These are phyloP conservation scores for Saimiri boliviensis DNA, from an alignment of 2,113 vertebrate species.

Conservation along the genomic window DNA sequence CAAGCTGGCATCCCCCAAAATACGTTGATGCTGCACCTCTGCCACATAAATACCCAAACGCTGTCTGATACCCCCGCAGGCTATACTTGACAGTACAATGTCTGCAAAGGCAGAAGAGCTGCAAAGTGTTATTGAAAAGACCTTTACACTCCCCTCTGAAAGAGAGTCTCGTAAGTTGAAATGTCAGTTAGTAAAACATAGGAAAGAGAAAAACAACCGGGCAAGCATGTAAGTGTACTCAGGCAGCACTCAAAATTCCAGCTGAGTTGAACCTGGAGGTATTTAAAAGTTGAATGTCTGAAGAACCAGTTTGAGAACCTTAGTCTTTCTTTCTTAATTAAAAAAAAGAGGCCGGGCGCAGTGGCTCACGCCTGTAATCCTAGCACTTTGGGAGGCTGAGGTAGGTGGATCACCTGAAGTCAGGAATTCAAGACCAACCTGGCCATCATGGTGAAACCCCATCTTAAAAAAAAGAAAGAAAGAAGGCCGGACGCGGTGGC, in stretches of 20 bases:
- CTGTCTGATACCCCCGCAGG: not conserved
- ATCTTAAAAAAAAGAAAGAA: too few species aligned
- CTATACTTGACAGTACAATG: not conserved
- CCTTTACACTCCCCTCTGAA: not conserved
- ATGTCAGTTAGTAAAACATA: slow-evolving; percentile 28
- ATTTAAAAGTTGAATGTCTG: slow-evolving; percentile 48
- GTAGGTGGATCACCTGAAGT: too few species aligned
- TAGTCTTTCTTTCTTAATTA: not conserved
- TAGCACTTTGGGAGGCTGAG: too few species aligned
- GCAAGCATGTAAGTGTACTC: slow-evolving; percentile 2
- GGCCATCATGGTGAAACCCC: too few species aligned
- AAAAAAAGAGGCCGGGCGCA: too few species aligned
- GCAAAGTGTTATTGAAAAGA: not conserved
- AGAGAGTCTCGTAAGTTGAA: not conserved
- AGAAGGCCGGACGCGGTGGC: too few species aligned
- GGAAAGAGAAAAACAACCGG: not conserved
- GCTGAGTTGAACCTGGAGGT: slow-evolving; percentile 28
- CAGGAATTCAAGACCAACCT: too few species aligned
- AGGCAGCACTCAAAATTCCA: slow-evolving; percentile 51
- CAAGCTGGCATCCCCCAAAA: not conserved
- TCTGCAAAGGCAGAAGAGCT: not conserved
- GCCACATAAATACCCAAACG: not conserved
- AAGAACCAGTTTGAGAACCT: slow-evolving; percentile 50
- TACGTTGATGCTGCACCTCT: too few species aligned
- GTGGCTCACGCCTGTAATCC: too few species aligned